These are phyloP conservation scores for Trileptium ribeirensis DNA, from an alignment of 2,888 invertebrate genomes.

Conservation along the genomic window DNA sequence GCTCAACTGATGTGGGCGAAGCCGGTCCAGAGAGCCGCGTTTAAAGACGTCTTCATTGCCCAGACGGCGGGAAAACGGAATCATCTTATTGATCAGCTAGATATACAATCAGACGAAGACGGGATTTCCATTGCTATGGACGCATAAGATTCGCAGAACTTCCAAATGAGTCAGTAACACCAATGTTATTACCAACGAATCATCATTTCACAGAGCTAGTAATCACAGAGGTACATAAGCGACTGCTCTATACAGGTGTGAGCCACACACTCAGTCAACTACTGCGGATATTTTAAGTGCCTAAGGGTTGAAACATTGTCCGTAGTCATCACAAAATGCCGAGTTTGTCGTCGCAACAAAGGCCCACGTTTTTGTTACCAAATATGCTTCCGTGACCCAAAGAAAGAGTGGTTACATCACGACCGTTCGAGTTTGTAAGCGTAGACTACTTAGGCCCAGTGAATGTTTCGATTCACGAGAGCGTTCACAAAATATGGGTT, in stretches of 20 bases:
- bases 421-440: not conserved
- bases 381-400: not conserved
- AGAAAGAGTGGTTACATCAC: not conserved
- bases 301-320: not conserved
- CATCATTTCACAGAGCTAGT: conserved; percentile 3
- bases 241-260: not conserved
- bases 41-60: too few relatives aligned
- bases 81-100: not conserved
- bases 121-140: not conserved
- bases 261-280: not conserved
- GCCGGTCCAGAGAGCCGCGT: too few relatives aligned
- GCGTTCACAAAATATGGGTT: conserved; percentile 40
- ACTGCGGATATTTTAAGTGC: not conserved
- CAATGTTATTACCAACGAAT: not conserved
- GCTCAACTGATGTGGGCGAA: too few relatives aligned
- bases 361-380: not conserved
- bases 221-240: not conserved
- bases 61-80: too few relatives aligned
- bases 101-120: not conserved
- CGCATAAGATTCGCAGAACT: not conserved
- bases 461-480: not conserved
- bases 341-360: not conserved
- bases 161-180: not conserved
- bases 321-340: not conserved
- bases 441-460: conserved; percentile 15